Evolutionary conservation across 2,113 vertebrate genomes (phyloP), one percentile per base, ranked within the genome.

Genomic region (Mormyrus iriodes): DNA sequence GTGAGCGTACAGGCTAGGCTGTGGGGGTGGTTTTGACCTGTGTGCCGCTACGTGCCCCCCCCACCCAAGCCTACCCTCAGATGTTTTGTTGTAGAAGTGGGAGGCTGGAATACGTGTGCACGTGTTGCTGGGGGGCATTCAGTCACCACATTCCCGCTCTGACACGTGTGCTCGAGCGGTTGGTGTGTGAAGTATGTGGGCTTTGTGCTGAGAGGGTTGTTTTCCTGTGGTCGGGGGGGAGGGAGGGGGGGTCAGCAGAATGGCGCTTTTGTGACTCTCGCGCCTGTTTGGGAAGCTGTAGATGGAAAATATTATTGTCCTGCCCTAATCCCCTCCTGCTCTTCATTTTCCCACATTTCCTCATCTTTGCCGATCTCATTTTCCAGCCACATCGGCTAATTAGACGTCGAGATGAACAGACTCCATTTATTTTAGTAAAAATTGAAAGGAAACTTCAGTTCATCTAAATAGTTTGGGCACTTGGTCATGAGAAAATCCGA

Each of bases 281-380:
- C 35, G 61, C 87, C 79, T 83, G 73, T 89, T 89, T 89, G 86
- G 76, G 53, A 61, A 86, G n/a, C 88, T 88, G 48, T 53, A 55
- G 82, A 91, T 90, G 87, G 83, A 91, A 88, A 91, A 90, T 90
- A 85, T 87, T 82, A 89, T 90, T 87, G 53, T 87, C 90, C 83
- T 49, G 46, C 46, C 61, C 15, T 89, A 55, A 48, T 44, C 27
- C 55, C n/a, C 55, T 82, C 24, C 21, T n/a, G 73, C 27, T 85
- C 17, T 90, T 19, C 53, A 1, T 13, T 58, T 69, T 31, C 53
- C 27, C 24, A 3, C 65, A 24, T 86, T 35, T 51, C 13, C 51
- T 88, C 52, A n/a, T 89, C 39, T 42, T 7, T 35, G 10, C 8
- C 0, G 35, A 42, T 21, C 13, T 24, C 8, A 42, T 89, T 21